Percentiles rank a stretch among this genome's conserved stretches.
phyloP scores from a whole-genome alignment of 2,888 invertebrate genomes.

The Drosophila tanythrix region DNA sequence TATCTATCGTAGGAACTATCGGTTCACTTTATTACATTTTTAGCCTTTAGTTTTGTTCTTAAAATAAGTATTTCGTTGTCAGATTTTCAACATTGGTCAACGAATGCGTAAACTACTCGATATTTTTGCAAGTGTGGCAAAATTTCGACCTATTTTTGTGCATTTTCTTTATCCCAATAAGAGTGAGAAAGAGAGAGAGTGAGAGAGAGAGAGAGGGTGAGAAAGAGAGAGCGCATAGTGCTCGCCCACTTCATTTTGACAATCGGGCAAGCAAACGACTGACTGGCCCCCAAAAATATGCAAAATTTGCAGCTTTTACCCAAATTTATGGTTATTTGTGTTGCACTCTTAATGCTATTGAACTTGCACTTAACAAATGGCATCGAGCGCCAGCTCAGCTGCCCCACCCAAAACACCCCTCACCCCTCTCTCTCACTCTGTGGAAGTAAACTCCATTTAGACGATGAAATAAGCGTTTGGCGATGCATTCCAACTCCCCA shows the following conservation, averaged over 20 bases:
- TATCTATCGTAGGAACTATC: too few species aligned
- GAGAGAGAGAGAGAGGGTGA: not conserved
- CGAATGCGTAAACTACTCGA: not conserved
- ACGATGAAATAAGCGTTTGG: slow-evolving; percentile 74
- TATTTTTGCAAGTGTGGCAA: not conserved
- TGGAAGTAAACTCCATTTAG: slow-evolving; percentile 67
- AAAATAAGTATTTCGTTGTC: not conserved
- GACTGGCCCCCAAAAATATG: slow-evolving; percentile 62
- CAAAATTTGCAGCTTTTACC: slow-evolving; percentile 78
- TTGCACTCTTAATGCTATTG: slow-evolving; percentile 80
- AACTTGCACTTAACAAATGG: slow-evolving; percentile 81
- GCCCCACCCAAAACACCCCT: not conserved
- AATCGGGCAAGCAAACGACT: slow-evolving; percentile 28
- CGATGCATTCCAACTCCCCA: slow-evolving; percentile 22
- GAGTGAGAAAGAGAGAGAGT: slow-evolving; percentile 14
- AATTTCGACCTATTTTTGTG: slow-evolving; percentile 15
- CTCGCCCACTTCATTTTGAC: slow-evolving; percentile 58
- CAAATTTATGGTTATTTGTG: slow-evolving; percentile 80
- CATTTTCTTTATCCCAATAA: slow-evolving; percentile 57
- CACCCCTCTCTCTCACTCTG: not conserved
- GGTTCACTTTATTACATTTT: too few species aligned
- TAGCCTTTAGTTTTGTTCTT: too few species aligned
- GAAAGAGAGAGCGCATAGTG: not conserved
- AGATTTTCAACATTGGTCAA: not conserved
- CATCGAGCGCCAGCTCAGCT: slow-evolving; percentile 44